These are phyloP conservation scores for Crotalus tigris DNA, from an alignment of 2,113 vertebrate genomes.

Conservation along the genomic window DNA sequence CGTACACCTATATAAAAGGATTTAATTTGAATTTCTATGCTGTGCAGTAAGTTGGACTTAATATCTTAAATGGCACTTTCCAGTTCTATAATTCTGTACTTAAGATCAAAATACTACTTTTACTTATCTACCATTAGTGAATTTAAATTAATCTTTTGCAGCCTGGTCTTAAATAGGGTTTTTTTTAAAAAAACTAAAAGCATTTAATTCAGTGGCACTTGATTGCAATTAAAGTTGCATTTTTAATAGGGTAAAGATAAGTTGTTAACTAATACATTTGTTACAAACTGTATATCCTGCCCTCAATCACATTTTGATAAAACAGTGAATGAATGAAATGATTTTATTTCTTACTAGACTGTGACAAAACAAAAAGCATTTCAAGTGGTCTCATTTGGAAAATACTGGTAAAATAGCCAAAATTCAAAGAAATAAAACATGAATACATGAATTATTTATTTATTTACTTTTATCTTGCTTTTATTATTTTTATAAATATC, in stretches of 20 bases:
- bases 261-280: not conserved
- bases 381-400: not conserved
- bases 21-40: not conserved
- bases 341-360: not conserved
- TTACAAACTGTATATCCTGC: not conserved
- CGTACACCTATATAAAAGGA: not conserved
- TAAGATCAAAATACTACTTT: not conserved
- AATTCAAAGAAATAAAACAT: not conserved
- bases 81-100: not conserved
- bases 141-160: not conserved
- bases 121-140: not conserved
- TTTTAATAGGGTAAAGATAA: not conserved
- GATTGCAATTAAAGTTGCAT: not conserved
- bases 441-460: not conserved
- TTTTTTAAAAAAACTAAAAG: not conserved
- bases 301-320: not conserved
- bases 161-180: not conserved
- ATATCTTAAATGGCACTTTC: not conserved
- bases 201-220: not conserved
- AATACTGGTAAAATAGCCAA: not conserved
- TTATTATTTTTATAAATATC: not conserved
- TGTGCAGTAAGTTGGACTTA: not conserved
- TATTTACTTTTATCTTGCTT: not conserved
- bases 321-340: not conserved
- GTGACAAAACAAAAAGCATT: not conserved